phyloP scores from a whole-genome alignment of 2,888 invertebrate genomes.

The Athalia rosae region DNA sequence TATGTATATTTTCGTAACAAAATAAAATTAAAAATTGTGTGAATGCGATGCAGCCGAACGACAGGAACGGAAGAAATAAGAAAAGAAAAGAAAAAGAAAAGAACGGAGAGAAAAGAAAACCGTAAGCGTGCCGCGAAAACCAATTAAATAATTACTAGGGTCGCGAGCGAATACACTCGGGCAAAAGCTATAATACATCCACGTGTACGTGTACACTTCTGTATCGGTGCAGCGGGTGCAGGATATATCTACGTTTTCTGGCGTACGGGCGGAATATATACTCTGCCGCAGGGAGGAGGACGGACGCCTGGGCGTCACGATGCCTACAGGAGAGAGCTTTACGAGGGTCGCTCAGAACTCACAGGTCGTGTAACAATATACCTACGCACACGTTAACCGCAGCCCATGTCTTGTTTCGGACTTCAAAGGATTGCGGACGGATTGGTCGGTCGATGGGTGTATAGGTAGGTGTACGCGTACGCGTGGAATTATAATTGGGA shows the following conservation, averaged over 20 bases:
- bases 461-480: background rate
- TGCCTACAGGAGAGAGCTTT: conserved; percentile 32
- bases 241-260: background rate
- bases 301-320: conserved; percentile 21
- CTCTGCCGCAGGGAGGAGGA: background rate
- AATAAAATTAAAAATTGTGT: background rate
- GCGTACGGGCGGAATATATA: background rate
- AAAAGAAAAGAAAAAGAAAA: too few relatives aligned
- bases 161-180: conserved; percentile 22
- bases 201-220: too few relatives aligned
- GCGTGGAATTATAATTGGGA: conserved; percentile 28
- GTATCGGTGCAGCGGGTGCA: too few relatives aligned
- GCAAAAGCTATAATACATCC: too few relatives aligned
- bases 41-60: background rate
- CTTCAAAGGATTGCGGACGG: conserved; percentile 32
- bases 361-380: background rate
- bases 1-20: background rate
- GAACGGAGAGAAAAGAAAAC: conserved; percentile 20
- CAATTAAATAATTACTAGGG: conserved; percentile 37
- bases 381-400: background rate
- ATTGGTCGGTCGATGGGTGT: conserved; percentile 25
- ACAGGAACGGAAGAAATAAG: background rate
- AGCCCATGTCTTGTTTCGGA: conserved; percentile 33
- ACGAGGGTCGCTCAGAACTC: conserved; percentile 27
- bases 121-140: conserved; percentile 40